These are phyloP conservation scores for Operophtera brumata DNA, from an alignment of 2,888 invertebrate genomes.

Conservation along the genomic window DNA sequence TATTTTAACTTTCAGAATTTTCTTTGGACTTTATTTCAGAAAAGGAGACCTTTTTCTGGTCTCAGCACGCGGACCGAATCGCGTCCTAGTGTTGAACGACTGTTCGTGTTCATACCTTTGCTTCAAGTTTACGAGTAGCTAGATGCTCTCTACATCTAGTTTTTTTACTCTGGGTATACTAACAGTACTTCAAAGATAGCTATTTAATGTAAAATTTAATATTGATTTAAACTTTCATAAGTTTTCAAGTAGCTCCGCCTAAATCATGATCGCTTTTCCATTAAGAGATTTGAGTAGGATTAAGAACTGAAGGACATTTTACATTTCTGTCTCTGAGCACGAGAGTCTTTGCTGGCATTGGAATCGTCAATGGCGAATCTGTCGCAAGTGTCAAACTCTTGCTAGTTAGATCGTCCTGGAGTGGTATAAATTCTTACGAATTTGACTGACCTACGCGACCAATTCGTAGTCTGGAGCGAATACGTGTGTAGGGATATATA, in stretches of 20 bases:
- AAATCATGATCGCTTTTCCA: neutral
- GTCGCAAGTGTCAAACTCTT: too few relatives aligned
- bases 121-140: neutral
- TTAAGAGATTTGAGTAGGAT: neutral
- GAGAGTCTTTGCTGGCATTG: neutral
- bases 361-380: too few relatives aligned
- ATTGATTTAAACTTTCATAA: constrained; percentile 4
- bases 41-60: too few relatives aligned
- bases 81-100: too few relatives aligned
- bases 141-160: neutral
- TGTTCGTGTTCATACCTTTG: neutral
- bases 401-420: too few relatives aligned
- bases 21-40: too few relatives aligned
- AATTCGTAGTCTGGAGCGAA: too few relatives aligned
- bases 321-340: neutral
- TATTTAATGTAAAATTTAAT: neutral
- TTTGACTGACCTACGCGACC: too few relatives aligned
- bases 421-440: too few relatives aligned
- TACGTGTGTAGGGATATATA: too few relatives aligned
- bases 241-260: neutral
- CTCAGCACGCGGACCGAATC: too few relatives aligned
- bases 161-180: neutral
- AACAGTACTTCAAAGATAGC: neutral
- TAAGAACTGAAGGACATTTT: neutral
- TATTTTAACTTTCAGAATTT: too few relatives aligned